Evolutionary conservation across 2,888 invertebrate genomes (phyloP).

Genomic region (Conus canariensis): DNA sequence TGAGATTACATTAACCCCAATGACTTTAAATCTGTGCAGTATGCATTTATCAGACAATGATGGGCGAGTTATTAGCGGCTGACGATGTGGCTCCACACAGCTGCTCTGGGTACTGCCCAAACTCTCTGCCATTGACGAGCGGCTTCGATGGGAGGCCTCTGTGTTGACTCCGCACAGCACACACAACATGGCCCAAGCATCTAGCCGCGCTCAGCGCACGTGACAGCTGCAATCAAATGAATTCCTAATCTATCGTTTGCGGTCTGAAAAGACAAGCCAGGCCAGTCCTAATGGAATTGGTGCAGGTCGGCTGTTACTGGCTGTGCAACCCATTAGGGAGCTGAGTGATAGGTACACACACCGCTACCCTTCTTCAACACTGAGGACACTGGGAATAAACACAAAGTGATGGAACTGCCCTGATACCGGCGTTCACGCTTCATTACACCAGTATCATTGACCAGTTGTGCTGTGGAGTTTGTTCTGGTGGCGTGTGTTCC

Average conservation of each 20-base stretch:
- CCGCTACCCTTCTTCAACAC: not conserved
- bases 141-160: too few species aligned
- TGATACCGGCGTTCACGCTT: too few species aligned
- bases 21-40: constrained; percentile 39
- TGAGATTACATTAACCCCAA: constrained; percentile 31
- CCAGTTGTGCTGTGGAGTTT: too few species aligned
- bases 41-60: constrained; percentile 31
- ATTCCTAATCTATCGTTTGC: constrained; percentile 37
- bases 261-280: constrained; percentile 25
- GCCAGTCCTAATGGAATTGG: constrained; percentile 29
- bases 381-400: too few species aligned
- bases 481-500: too few species aligned
- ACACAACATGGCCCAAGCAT: not conserved
- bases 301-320: constrained; percentile 10
- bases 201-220: constrained; percentile 13
- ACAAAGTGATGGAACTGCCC: too few species aligned
- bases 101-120: not conserved
- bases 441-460: too few species aligned
- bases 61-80: constrained; percentile 33
- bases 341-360: constrained; percentile 38
- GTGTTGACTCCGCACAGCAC: too few species aligned
- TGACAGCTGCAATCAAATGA: constrained; percentile 31
- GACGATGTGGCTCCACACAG: constrained; percentile 30
- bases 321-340: not conserved
- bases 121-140: too few species aligned